Conservation (phyloP, 2,888 invertebrate genomes). For the Teinopalpus imperialis region DNA sequence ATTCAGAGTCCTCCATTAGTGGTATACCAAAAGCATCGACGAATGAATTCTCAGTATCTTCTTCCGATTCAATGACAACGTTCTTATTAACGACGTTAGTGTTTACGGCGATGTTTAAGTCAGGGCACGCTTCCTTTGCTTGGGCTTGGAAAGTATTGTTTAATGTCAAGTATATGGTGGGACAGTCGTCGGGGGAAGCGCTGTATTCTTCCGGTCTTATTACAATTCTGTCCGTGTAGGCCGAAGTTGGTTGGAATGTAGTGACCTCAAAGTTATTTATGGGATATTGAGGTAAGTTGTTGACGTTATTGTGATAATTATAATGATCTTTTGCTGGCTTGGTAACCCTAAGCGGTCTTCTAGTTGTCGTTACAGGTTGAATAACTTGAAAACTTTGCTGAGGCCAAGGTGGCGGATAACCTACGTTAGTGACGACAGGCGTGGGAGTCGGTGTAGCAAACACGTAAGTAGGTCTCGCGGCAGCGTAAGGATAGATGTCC, state of each 20-base stretch:
- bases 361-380: slow-evolving; percentile 49
- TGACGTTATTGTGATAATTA: slow-evolving; percentile 54
- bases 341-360: slow-evolving; percentile 50
- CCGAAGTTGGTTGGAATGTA: slow-evolving; percentile 63
- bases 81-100: slow-evolving; percentile 85
- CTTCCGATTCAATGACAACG: slow-evolving; percentile 69
- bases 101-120: slow-evolving; percentile 86
- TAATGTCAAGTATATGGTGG: slow-evolving; percentile 80
- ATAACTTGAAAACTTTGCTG: slow-evolving; percentile 30
- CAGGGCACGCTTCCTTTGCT: slow-evolving; percentile 85
- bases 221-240: slow-evolving; percentile 70
- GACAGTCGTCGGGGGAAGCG: slow-evolving; percentile 73
- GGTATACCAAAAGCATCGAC: slow-evolving; percentile 61
- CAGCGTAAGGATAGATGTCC: slow-evolving; percentile 44
- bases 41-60: slow-evolving; percentile 57
- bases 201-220: slow-evolving; percentile 74
- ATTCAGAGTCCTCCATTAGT: slow-evolving; percentile 56
- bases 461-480: slow-evolving; percentile 52
- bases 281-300: slow-evolving; percentile 49
- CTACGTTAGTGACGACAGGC: slow-evolving; percentile 71
- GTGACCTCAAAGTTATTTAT: slow-evolving; percentile 60
- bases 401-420: slow-evolving; percentile 51
- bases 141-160: slow-evolving; percentile 79
- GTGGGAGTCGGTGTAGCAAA: slow-evolving; percentile 59
- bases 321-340: slow-evolving; percentile 52